Percentiles rank a stretch among this genome's conserved stretches.
Conservation (phyloP, 37 sponge, comb jelly and placozoan species). For the Hormiphora californensis region DNA sequence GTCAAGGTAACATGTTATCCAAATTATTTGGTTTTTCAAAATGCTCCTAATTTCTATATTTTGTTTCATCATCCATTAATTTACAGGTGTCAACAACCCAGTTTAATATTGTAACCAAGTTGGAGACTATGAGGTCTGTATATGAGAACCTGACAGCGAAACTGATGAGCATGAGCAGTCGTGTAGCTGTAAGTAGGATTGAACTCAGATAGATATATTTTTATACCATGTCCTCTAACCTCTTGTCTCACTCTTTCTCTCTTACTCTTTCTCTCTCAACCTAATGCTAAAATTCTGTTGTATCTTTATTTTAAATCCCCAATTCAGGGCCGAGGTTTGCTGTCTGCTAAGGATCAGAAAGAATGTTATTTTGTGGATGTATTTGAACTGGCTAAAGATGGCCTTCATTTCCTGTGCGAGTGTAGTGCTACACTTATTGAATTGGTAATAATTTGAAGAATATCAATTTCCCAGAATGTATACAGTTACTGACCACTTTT, state of each 20-base stretch:
- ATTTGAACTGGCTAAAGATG: slow-evolving; percentile 75
- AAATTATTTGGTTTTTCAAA: background rate
- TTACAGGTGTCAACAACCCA: slow-evolving; percentile 60
- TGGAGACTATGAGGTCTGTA: slow-evolving; percentile 77
- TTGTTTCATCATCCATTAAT: background rate
- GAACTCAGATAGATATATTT: background rate
- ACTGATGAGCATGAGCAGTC: slow-evolving; percentile 63
- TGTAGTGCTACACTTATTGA: slow-evolving; percentile 90
- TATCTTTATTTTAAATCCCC: background rate
- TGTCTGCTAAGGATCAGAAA: too few species aligned
- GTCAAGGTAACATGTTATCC: slow-evolving; percentile 61
- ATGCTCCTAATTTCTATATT: background rate
- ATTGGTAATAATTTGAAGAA: too few species aligned
- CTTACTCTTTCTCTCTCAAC: background rate
- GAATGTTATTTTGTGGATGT: slow-evolving; percentile 70
- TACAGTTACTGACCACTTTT: background rate
- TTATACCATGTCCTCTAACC: background rate
- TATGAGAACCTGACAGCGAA: slow-evolving; percentile 77
- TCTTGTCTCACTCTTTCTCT: background rate
- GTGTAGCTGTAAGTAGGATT: too few species aligned
- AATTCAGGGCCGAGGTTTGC: too few species aligned
- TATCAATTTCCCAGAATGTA: background rate
- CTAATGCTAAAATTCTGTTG: background rate
- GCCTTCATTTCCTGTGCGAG: slow-evolving; percentile 75
- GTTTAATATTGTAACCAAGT: slow-evolving; percentile 60